These are phyloP conservation scores for Lepidurus couesii DNA, from an alignment of 1,140 invertebrate species.

Conservation along the genomic window DNA sequence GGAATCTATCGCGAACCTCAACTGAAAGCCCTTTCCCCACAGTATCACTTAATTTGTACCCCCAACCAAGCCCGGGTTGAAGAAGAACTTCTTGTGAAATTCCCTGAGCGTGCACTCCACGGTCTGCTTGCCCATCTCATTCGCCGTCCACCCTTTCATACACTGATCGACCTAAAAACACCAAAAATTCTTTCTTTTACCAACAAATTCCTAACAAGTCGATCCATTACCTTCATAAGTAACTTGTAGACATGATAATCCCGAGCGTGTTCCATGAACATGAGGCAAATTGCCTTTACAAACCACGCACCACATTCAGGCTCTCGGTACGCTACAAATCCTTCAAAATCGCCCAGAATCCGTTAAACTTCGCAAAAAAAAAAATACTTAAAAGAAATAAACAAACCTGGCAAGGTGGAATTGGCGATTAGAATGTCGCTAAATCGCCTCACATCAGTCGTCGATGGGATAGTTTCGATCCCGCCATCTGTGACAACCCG, in stretches of 20 bases:
- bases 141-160: constrained; percentile 23
- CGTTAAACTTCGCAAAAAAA: background rate
- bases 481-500: background rate
- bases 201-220: background rate
- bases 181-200: constrained; percentile 11
- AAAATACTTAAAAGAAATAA: background rate
- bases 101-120: constrained; percentile 14
- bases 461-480: background rate
- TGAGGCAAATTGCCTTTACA: constrained; percentile 64
- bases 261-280: constrained; percentile 63
- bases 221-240: constrained; percentile 55
- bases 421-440: constrained; percentile 61
- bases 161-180: constrained; percentile 27
- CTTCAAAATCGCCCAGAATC: constrained; percentile 41
- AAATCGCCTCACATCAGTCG: constrained; percentile 42
- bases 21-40: no score
- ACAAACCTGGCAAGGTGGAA: constrained; percentile 55
- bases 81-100: constrained; percentile 30
- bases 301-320: constrained; percentile 60
- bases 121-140: constrained; percentile 20
- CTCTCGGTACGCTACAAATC: constrained; percentile 61
- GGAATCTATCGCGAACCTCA: no score
- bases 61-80: constrained; percentile 27
- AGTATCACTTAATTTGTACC: background rate
- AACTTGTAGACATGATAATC: constrained; percentile 58